Percentiles rank a stretch among this genome's conserved stretches.
Conservation (phyloP, 2,888 invertebrate genomes). For the Aleiodes leptofemur region DNA sequence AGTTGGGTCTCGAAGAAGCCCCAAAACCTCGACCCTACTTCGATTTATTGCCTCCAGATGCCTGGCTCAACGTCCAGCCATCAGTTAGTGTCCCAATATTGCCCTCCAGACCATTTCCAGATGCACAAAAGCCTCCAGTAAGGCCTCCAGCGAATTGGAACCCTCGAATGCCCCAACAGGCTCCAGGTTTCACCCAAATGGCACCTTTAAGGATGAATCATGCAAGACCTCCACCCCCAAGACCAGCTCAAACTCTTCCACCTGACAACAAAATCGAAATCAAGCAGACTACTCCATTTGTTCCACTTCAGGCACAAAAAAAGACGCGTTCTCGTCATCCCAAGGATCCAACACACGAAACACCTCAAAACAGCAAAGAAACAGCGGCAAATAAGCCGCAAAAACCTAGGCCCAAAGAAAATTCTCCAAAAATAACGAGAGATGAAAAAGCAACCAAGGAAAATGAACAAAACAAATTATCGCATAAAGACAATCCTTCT, state of each 20-base stretch:
- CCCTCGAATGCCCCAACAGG: conserved; percentile 49
- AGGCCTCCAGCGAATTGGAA: conserved; percentile 50
- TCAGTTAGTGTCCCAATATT: conserved; percentile 53
- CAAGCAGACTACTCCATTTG: conserved; percentile 74
- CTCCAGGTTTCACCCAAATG: conserved; percentile 49
- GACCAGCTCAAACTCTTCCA: conserved; percentile 60
- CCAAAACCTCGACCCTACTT: conserved; percentile 60
- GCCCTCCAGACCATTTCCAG: conserved; percentile 55
- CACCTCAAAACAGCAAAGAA: conserved; percentile 51
- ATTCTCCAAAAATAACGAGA: conserved; percentile 46
- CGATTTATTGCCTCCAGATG: conserved; percentile 59
- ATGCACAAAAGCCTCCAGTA: conserved; percentile 53
- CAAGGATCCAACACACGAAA: conserved; percentile 47
- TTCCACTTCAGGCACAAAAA: conserved; percentile 78
- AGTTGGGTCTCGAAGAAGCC: conserved; percentile 61
- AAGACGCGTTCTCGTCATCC: conserved; percentile 66
- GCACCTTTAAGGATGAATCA: conserved; percentile 49
- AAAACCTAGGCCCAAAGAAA: conserved; percentile 48
- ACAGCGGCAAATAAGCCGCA: conserved; percentile 32
- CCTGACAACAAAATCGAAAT: conserved; percentile 69
- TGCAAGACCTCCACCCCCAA: conserved; percentile 25
- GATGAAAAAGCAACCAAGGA: conserved; percentile 24
- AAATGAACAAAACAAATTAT: conserved; percentile 49
- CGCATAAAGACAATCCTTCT: conserved; percentile 49
- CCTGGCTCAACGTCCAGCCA: conserved; percentile 51